These are phyloP conservation scores for Leptinotarsa rubiginosa DNA, from an alignment of 2,888 invertebrate species.

Conservation along the genomic window DNA sequence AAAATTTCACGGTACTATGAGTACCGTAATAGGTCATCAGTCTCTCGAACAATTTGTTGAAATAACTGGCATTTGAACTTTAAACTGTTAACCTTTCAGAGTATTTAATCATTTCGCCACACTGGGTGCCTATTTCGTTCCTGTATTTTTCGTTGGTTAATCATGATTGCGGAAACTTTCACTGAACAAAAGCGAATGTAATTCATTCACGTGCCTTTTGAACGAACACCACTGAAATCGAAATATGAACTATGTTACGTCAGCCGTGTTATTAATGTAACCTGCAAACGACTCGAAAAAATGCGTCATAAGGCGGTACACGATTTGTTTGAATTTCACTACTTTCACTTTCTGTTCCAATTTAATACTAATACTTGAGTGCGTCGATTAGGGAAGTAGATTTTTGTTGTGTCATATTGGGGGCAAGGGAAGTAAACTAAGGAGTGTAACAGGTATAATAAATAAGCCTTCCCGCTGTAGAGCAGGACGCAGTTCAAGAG, in stretches of 20 bases:
- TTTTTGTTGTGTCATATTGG: constrained; percentile 10
- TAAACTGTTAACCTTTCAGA: constrained; percentile 18
- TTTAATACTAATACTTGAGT: constrained; percentile 1
- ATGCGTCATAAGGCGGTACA: constrained; percentile 2
- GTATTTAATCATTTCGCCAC: constrained; percentile 14
- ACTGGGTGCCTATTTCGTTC: constrained; percentile 5
- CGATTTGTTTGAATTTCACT: constrained; percentile 19
- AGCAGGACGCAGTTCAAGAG: no score
- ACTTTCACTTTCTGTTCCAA: constrained; percentile 17
- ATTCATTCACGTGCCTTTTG: constrained; percentile 14
- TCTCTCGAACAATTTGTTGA: not conserved
- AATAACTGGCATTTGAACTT: constrained; percentile 9
- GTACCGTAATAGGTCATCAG: not conserved
- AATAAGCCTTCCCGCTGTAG: no score
- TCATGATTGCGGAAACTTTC: constrained; percentile 19
- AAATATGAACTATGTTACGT: constrained; percentile 19
- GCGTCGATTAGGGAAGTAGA: constrained; percentile 1
- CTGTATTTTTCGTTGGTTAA: constrained; percentile 14
- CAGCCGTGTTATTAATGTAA: constrained; percentile 19
- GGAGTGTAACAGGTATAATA: no score
- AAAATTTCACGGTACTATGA: no score
- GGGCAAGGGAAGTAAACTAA: not conserved
- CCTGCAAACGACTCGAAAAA: constrained; percentile 16
- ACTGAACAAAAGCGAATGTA: constrained; percentile 17
- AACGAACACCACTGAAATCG: constrained; percentile 12